A percentile compares a stretch with the other conserved stretches of the same genome.
Evolutionary conservation across 2,797 vertebrate species (phyloP).

Genomic region (Luscinia megarhynchos): DNA sequence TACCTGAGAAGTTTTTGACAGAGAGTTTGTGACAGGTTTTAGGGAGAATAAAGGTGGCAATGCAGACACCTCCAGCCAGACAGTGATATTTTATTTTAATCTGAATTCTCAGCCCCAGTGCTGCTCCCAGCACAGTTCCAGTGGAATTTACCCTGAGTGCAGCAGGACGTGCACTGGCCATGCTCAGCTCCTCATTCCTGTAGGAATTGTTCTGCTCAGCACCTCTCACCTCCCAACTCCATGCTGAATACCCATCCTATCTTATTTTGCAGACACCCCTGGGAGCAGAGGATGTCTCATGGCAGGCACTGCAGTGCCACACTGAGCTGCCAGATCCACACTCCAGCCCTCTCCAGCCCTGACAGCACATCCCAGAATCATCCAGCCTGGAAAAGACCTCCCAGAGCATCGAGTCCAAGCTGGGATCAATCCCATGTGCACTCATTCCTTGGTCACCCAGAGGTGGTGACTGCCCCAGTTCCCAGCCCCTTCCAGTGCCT

Average conservation of each 20-base stretch:
- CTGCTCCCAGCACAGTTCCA: background rate
- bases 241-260: rapidly evolving
- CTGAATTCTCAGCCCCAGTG: background rate
- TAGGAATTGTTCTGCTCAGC: background rate
- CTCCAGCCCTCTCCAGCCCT: background rate
- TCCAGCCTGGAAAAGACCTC: background rate
- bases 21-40: background rate
- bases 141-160: background rate
- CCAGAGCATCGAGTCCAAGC: background rate
- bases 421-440: background rate
- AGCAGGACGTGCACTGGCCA: rapidly evolving
- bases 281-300: background rate
- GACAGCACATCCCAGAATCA: background rate
- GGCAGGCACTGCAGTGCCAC: rapidly evolving
- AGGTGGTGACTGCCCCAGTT: rapidly evolving
- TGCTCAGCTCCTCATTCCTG: background rate
- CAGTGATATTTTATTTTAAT: background rate
- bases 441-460: background rate
- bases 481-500: background rate
- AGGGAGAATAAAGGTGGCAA: background rate
- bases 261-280: background rate
- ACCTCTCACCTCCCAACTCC: background rate
- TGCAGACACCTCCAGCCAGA: background rate
- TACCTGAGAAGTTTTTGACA: rapidly evolving
- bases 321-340: background rate